A percentile compares a stretch with the other conserved stretches of the same genome.
These are phyloP conservation scores for Pogonus chalceus DNA, from an alignment of 1,140 invertebrate species.

Conservation along the genomic window DNA sequence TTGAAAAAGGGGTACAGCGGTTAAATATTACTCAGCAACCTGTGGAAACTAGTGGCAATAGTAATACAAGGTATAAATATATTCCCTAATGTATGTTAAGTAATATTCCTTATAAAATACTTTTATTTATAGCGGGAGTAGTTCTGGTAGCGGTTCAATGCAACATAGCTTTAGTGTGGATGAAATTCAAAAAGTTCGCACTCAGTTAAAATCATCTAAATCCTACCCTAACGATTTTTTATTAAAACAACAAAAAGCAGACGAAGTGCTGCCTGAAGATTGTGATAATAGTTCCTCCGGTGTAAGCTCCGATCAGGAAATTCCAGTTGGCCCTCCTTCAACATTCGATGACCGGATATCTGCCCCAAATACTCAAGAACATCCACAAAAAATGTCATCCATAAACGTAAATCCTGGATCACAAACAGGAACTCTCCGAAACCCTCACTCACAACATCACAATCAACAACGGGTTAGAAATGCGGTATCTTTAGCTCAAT, in stretches of 20 bases:
- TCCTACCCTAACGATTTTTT: constrained; percentile 73
- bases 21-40: constrained; percentile 25
- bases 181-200: constrained; percentile 76
- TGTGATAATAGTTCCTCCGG: constrained; percentile 80
- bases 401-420: too few relatives aligned
- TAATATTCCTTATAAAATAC: constrained; percentile 1
- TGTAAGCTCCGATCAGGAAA: constrained; percentile 76
- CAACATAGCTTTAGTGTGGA: constrained; percentile 78
- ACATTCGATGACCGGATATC: constrained; percentile 27
- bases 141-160: constrained; percentile 61
- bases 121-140: constrained; percentile 45
- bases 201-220: constrained; percentile 71
- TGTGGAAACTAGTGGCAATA: constrained; percentile 54
- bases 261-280: constrained; percentile 49
- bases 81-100: not conserved
- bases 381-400: too few relatives aligned
- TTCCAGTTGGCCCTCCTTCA: constrained; percentile 38
- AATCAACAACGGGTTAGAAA: constrained; percentile 45
- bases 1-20: constrained; percentile 20
- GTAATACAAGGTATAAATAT: constrained; percentile 47
- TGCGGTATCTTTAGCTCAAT: constrained; percentile 64
- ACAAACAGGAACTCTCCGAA: constrained; percentile 17
- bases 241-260: constrained; percentile 41
- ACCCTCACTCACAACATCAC: constrained; percentile 21
- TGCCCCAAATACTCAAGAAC: constrained; percentile 36